Base-by-base conservation (phyloP, 2,888 invertebrate genomes). In the Latrodectus hesperus region DNA sequence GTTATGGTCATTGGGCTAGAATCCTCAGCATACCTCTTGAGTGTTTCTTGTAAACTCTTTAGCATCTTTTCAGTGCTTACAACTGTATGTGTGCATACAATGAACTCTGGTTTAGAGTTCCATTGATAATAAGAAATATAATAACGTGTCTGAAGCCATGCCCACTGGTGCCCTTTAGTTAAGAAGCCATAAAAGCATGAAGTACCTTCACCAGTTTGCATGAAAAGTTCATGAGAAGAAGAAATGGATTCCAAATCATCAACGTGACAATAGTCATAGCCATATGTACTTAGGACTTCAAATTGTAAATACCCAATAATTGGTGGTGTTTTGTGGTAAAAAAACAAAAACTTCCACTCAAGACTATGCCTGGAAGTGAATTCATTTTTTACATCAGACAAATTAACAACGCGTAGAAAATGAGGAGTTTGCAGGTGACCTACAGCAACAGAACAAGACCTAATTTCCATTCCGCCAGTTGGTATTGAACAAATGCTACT, bases 111-210 rank as follows among this genome's bases (percentile, higher is more conserved):
- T 92, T 98, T 98, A 0, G 98, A 96, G 91, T 96, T 98, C 96
- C 97, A 97, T 92, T 98, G 98, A 92, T 98, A 97, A 91, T 98
- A 98, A 0, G 97, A 97, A 88, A 98, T 97, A 92, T 96, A 98
- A 92, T 96, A 98, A 79, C 96, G 94, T 0, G 97, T 96, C 92
- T 97, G 97, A 12, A 98, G 93, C 98, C 98, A 98, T 90, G 98
- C 97, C 98, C 98, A 98, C 91, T 98, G 98, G 91, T 98, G 98
- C 0, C 98, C 98, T 92, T 98, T 98, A 0, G 98, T 98, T 53
- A 98, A 93, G 92, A 98, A 98, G 77, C 98, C 94, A 91, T 98
- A 98, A 92, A 95, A 96, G 91, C 97, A 96, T 0, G 98, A 97
- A 0, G 96, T 97, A 2, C 97, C 95, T 92, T 98, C 97, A 0